Evolutionary conservation across 2,888 invertebrate species (phyloP), one percentile per base, ranked within the genome.

Genomic region (Machimus rusticus): DNA sequence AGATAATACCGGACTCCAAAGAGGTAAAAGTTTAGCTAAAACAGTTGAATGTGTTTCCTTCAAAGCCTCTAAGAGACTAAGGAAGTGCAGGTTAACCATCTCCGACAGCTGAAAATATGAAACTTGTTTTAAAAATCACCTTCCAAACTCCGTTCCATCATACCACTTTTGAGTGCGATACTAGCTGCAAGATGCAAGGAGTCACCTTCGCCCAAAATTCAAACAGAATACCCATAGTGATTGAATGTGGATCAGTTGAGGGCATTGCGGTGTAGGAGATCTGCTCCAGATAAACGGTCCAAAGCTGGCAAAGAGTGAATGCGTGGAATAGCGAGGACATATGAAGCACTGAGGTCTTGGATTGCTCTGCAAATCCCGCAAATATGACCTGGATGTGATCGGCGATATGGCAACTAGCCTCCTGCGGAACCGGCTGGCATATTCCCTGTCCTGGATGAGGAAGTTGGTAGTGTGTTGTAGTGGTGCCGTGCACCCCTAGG

Each of bases 161-260:
- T 86, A 98, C 97, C 92, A 97, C 95, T 95, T 97, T 99, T 14
- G 98, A 97, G 91, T 97, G 96, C 14, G 97, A 96, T 55, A 99
- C 96, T 87, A 99, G 94, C 92, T 99, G 98, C 88, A 99, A 94
- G 87, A 99, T 96, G 88, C 97, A 97, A 0, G 99, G 99, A 57
- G 99, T 99, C 6, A 99, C 97, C 93, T 99, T 97, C 84, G 98
- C 97, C 99, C 99, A 99, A 94, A 99, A 99, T 93, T 99, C 99
- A 90, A 99, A 95, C 86, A 99, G 94, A 89, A 98, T 97, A 89
- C 96, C 96, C 93, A 96, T 95, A 0, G 96, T 96, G 16, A 95
- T 94, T 90, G 95, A 94, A 90, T 96, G 95, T 16, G 95, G 94
- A 91, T 97, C 97, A 55, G 94, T 94, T 91, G 94, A 95, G 89